Percentiles rank a stretch among this genome's conserved stretches.
phyloP scores from a whole-genome alignment of 1,140 invertebrate genomes.

The Muscidifurax raptorellus region DNA sequence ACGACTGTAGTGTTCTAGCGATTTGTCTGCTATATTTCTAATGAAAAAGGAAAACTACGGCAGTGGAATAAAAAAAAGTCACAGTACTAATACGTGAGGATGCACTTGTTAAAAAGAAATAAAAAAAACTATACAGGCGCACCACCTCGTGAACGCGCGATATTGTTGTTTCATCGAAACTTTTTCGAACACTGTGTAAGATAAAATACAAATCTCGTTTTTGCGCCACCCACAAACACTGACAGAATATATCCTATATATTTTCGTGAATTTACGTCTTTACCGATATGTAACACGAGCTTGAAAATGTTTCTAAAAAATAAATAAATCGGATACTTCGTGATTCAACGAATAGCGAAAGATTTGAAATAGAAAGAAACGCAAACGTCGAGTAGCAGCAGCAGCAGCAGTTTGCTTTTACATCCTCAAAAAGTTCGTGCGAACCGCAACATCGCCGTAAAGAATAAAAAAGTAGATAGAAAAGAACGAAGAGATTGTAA shows the following conservation, averaged over 20 bases:
- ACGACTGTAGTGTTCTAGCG: constrained; percentile 25
- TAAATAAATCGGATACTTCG: not conserved
- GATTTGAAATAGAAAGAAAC: not conserved
- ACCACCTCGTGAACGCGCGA: constrained; percentile 9
- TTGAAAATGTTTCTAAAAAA: constrained; percentile 41
- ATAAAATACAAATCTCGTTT: constrained; percentile 10
- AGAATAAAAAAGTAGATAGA: constrained; percentile 10
- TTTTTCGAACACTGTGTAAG: constrained; percentile 15
- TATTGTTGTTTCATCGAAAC: constrained; percentile 22
- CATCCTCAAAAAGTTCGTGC: constrained; percentile 13
- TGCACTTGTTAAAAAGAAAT: constrained; percentile 22
- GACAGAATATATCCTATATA: constrained; percentile 19
- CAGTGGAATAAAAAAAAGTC: constrained; percentile 6
- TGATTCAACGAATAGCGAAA: constrained; percentile 23
- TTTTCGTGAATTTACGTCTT: constrained; percentile 30
- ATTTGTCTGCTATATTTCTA: constrained; percentile 29
- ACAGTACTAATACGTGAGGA: not conserved
- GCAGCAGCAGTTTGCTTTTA: not conserved
- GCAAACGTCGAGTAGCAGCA: not conserved
- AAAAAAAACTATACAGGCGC: constrained; percentile 28
- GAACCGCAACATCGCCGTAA: constrained; percentile 21
- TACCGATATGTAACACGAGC: constrained; percentile 21
- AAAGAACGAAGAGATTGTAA: constrained; percentile 1
- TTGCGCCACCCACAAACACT: constrained; percentile 19
- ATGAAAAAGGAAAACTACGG: constrained; percentile 2